phyloP scores from a whole-genome alignment of 2,888 invertebrate species.

The Nycteola revayana region DNA sequence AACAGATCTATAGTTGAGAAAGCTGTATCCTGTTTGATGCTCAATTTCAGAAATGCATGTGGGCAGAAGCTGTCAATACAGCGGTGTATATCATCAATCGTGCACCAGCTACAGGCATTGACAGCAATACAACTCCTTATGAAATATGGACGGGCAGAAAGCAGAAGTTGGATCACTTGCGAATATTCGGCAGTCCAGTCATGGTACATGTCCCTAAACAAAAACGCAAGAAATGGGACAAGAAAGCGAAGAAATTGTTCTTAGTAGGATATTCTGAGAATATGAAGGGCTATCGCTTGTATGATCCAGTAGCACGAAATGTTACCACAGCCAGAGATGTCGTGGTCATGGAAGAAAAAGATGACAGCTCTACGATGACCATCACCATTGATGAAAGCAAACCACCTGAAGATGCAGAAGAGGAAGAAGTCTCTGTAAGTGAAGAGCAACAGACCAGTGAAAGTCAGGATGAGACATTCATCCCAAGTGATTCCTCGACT shows the following conservation, averaged over 20 bases:
- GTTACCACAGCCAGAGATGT: slow-evolving; percentile 3
- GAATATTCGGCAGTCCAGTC: slow-evolving; percentile 16
- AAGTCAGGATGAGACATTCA: slow-evolving; percentile 2
- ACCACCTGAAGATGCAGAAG: not conserved
- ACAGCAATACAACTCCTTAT: slow-evolving; percentile 15
- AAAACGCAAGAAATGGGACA: slow-evolving; percentile 19
- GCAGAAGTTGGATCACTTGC: slow-evolving; percentile 15
- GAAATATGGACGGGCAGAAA: slow-evolving; percentile 19
- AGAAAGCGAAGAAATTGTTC: slow-evolving; percentile 4
- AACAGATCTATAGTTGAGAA: slow-evolving; percentile 4
- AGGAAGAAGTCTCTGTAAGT: not conserved
- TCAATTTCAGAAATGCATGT: not conserved
- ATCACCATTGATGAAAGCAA: slow-evolving; percentile 1
- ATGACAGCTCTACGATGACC: slow-evolving; percentile 1
- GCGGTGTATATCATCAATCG: slow-evolving; percentile 1
- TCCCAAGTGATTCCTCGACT: slow-evolving; percentile 2
- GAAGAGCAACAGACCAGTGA: not conserved
- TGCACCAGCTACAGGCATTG: not conserved
- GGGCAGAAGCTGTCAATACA: slow-evolving; percentile 4
- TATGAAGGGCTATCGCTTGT: slow-evolving; percentile 2
- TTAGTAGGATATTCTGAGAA: slow-evolving; percentile 8
- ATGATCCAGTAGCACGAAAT: not conserved
- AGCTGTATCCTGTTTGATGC: slow-evolving; percentile 4
- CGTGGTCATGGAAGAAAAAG: not conserved
- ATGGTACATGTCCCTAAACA: slow-evolving; percentile 21